These are phyloP conservation scores for Struthidea cinerea DNA, from an alignment of 2,113 vertebrate genomes.

Conservation along the genomic window DNA sequence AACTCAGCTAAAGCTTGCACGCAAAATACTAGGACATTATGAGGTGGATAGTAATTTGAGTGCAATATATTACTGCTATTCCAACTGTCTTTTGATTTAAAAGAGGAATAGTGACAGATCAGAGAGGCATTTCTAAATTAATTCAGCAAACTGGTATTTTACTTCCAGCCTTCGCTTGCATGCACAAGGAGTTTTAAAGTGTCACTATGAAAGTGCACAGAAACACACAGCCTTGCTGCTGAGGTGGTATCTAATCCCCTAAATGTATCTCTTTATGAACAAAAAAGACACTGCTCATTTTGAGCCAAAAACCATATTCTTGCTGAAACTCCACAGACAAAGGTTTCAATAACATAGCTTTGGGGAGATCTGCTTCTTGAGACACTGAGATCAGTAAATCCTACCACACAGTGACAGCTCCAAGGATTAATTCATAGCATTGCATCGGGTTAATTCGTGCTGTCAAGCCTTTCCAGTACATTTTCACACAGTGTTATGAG, in stretches of 20 bases:
- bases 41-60: neutral
- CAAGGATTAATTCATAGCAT: neutral
- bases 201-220: neutral
- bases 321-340: neutral
- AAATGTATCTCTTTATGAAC: neutral
- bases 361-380: neutral
- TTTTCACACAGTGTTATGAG: neutral
- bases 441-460: neutral
- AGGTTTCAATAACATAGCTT: neutral
- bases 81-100: neutral
- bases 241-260: neutral
- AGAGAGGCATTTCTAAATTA: neutral
- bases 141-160: neutral
- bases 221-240: neutral
- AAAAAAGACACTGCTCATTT: neutral
- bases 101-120: neutral
- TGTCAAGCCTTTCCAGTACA: neutral
- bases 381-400: neutral
- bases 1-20: neutral
- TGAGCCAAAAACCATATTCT: neutral
- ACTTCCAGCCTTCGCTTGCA: neutral
- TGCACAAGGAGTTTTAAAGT: neutral
- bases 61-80: neutral
- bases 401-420: neutral
- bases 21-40: neutral